Conservation (phyloP, 2,797 vertebrate genomes). For the Austrolebias charrua region DNA sequence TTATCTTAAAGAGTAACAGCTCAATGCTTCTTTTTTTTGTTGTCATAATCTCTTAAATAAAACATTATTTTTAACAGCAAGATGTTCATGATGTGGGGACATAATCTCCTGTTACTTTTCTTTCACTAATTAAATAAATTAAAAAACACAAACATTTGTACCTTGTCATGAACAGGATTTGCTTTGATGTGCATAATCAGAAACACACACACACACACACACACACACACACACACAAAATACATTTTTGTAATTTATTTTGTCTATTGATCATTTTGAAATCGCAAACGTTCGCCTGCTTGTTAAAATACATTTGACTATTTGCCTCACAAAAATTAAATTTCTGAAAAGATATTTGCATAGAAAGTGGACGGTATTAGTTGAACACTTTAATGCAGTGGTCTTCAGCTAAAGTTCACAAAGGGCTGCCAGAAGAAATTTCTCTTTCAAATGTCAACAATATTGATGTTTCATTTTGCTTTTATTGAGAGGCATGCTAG, state of each 20-base stretch:
- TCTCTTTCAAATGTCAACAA: too few relatives aligned
- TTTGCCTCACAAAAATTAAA: too few relatives aligned
- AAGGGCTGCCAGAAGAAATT: too few relatives aligned
- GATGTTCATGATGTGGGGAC: too few relatives aligned
- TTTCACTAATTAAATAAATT: neutral
- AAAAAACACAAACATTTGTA: neutral
- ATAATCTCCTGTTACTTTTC: neutral
- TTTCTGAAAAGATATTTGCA: too few relatives aligned
- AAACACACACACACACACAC: neutral
- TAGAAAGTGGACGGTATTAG: too few relatives aligned
- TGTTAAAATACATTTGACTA: too few relatives aligned
- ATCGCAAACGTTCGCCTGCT: neutral
- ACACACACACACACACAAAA: neutral
- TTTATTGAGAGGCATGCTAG: too few relatives aligned
- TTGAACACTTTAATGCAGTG: too few relatives aligned
- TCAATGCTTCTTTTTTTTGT: neutral
- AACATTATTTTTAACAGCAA: too few relatives aligned
- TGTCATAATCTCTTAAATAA: neutral
- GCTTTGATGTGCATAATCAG: neutral
- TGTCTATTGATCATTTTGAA: neutral
- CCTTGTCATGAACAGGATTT: neutral
- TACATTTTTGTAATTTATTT: neutral
- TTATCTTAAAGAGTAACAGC: neutral
- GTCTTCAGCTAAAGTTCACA: too few relatives aligned
- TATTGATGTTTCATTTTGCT: too few relatives aligned